A percentile compares a stretch with the other conserved stretches of the same genome.
Conservation (phyloP, 2,888 invertebrate genomes). For the Athalia circularis region DNA sequence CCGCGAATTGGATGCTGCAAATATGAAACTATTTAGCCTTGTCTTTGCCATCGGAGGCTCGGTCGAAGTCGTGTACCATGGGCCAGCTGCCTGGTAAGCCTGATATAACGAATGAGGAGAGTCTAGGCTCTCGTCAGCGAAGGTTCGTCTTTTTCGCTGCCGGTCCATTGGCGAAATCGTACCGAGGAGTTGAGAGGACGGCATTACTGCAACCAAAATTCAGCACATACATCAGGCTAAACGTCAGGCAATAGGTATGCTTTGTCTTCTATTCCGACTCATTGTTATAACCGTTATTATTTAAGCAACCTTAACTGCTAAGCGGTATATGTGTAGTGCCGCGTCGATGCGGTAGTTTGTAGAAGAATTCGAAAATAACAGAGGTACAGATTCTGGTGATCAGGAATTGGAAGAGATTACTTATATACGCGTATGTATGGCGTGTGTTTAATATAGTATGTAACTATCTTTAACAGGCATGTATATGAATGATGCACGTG, state of each 20-base stretch:
- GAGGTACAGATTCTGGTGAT: slow-evolving; percentile 9
- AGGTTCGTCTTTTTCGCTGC: slow-evolving; percentile 53
- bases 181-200: slow-evolving; percentile 53
- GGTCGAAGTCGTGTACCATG: slow-evolving; percentile 59
- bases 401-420: neutral
- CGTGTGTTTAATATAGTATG: no score
- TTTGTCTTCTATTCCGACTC: no score
- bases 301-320: no score
- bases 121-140: slow-evolving; percentile 49
- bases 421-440: no score
- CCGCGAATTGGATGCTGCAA: slow-evolving; percentile 22
- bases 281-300: no score
- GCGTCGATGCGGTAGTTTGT: neutral
- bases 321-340: neutral
- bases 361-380: slow-evolving; percentile 33
- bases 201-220: slow-evolving; percentile 53
- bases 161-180: slow-evolving; percentile 50
- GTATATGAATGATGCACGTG: neutral
- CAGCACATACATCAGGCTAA: neutral
- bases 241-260: neutral
- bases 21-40: slow-evolving; percentile 49
- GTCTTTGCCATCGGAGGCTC: slow-evolving; percentile 50
- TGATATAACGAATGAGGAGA: slow-evolving; percentile 51
- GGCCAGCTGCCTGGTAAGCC: slow-evolving; percentile 55
- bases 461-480: neutral